phyloP scores from a whole-genome alignment of 1,140 invertebrate genomes.

The Drosophila parabipectinata region DNA sequence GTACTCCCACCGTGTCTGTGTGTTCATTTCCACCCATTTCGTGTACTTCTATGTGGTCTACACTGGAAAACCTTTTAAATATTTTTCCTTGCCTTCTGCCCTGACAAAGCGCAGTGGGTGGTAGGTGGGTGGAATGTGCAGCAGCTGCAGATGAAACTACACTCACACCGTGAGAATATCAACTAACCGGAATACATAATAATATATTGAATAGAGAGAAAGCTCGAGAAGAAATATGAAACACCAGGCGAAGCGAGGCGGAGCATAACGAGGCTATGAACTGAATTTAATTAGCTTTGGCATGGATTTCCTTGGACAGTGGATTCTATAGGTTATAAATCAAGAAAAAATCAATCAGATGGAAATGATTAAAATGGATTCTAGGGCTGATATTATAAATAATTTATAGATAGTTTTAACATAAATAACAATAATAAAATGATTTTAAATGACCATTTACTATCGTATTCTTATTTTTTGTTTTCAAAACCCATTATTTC shows the following conservation, averaged over 20 bases:
- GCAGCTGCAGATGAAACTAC: conserved; percentile 51
- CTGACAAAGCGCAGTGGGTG: conserved; percentile 33
- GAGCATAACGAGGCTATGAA: conserved; percentile 58
- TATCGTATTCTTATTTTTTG: too few relatives aligned
- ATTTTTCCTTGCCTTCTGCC: conserved; percentile 12
- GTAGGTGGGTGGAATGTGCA: conserved; percentile 4
- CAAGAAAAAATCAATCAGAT: background rate
- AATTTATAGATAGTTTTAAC: too few relatives aligned
- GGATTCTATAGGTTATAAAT: conserved; percentile 3
- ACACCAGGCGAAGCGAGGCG: conserved; percentile 35
- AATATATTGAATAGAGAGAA: conserved; percentile 62
- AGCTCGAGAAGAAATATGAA: conserved; percentile 55
- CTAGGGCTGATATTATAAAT: too few relatives aligned
- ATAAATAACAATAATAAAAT: too few relatives aligned
- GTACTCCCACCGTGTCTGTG: background rate
- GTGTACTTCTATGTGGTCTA: conserved; percentile 31
- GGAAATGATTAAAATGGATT: background rate
- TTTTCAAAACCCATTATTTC: too few relatives aligned
- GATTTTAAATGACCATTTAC: too few relatives aligned
- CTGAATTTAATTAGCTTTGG: conserved; percentile 72
- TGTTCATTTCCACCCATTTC: background rate
- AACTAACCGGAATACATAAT: conserved; percentile 70
- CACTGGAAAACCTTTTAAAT: conserved; percentile 45
- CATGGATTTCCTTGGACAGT: conserved; percentile 51
- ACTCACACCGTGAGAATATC: conserved; percentile 51